Base-by-base conservation (phyloP, 2,888 invertebrate genomes). In the Tetrapedia diversipes region DNA sequence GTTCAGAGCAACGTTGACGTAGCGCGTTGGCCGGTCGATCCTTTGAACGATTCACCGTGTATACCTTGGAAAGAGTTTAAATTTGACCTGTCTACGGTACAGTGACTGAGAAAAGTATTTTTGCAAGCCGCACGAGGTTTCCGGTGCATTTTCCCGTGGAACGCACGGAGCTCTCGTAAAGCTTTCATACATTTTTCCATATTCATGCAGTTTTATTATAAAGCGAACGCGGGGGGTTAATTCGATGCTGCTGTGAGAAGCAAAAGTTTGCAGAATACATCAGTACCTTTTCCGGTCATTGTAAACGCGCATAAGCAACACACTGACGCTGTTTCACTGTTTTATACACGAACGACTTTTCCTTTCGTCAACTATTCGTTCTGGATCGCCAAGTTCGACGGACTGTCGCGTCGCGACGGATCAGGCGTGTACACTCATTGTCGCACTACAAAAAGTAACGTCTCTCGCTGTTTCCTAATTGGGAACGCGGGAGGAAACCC, bases 291-390 rank as follows among this genome's bases (percentile, higher is more conserved):
- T 41, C n/a, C 41, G 41, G 0, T n/a, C 7, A 16, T 29, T 10
- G n/a, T 10, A 1, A 0, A 29, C 7, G 14, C 14, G 14, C 14
- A 3, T 7, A 11, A 27, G 24, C 8, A 7, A 27, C 16, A 0
- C 8, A 8, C 16, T 41, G 8, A 32, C 14, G 7, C 7, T 8
- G 14, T 22, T 4, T 34, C 4, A 8, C 22, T 0, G 4, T 22
- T 7, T 63, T 14, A 1, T 1, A 34, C 24, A 45, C 24, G 70
- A 70, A 78, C 70, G 77, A 70, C 77, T 77, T 78, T 77, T 77
- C 77, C 77, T 45, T 54, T n/a, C 14, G 19, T n/a, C 10, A 22
- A 34, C 11, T 4, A 53, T 34, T 27, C n/a, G 14, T 39, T 19
- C 37, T 7, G 14, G 4, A n/a, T 29, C 4, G 16, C 43, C 19